Percentiles rank a stretch among this genome's conserved stretches.
These are phyloP conservation scores for Gymnoscopelus braueri DNA, from an alignment of 2,797 vertebrate species.

Conservation along the genomic window DNA sequence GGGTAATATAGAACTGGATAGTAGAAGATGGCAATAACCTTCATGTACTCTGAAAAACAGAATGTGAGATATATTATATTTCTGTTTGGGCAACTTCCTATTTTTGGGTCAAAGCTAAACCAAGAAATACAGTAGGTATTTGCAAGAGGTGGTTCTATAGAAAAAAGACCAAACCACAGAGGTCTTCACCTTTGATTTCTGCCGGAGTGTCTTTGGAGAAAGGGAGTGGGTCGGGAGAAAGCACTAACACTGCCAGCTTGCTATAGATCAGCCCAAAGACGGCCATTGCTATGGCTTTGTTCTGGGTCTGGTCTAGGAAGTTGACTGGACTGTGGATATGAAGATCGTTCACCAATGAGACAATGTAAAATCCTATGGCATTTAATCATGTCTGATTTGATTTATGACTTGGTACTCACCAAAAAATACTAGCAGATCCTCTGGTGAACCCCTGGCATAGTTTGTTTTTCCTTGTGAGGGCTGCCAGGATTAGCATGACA, in stretches of 20 bases:
- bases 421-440: conserved; percentile 84
- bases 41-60: conserved; percentile 86
- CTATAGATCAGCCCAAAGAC: conserved; percentile 90
- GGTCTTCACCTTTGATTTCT: conserved; percentile 77
- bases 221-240: conserved; percentile 84
- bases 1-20: conserved; percentile 92
- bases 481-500: conserved; percentile 81
- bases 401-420: conserved; percentile 73
- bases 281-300: conserved; percentile 80
- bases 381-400: neutral
- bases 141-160: too few relatives aligned
- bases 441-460: conserved; percentile 71
- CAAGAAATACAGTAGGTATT: too few relatives aligned
- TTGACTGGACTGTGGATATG: conserved; percentile 83
- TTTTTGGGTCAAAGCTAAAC: neutral
- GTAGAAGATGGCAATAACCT: conserved; percentile 90
- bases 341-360: neutral
- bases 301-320: conserved; percentile 86
- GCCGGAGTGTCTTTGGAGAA: conserved; percentile 75
- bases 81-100: neutral
- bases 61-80: neutral
- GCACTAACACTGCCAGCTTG: conserved; percentile 83
- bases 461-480: conserved; percentile 80
- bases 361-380: neutral
- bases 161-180: neutral